Evolutionary conservation across 37 sponge, comb jelly and placozoan genomes (phyloP).

Genomic region (Cladorhizidae sp.): DNA sequence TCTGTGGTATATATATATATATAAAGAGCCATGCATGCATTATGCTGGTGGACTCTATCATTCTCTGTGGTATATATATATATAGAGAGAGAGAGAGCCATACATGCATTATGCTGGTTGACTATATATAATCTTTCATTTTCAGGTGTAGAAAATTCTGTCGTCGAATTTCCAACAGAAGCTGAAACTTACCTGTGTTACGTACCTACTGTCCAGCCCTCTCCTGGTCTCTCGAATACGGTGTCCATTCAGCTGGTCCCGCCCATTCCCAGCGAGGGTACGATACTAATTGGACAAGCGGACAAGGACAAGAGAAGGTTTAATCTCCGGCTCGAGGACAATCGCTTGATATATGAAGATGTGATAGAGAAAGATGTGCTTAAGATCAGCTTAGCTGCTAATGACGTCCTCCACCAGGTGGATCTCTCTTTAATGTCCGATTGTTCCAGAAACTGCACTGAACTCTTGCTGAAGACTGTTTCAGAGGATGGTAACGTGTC

Average conservation of each 20-base stretch:
- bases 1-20: too few species aligned
- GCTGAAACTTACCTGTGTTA: constrained; percentile 9
- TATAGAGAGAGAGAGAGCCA: too few species aligned
- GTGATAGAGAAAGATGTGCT: background rate
- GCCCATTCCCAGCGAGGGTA: constrained; percentile 14
- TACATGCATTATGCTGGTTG: too few species aligned
- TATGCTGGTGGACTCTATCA: too few species aligned
- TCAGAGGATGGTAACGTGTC: background rate
- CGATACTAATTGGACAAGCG: constrained; percentile 21
- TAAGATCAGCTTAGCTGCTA: background rate
- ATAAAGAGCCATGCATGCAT: too few species aligned
- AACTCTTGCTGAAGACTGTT: background rate
- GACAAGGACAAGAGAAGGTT: background rate
- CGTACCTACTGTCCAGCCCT: constrained; percentile 4
- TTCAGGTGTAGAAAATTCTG: too few species aligned
- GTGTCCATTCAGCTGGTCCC: background rate
- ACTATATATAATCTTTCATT: too few species aligned
- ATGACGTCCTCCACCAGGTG: background rate
- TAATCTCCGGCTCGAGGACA: background rate
- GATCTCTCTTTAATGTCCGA: background rate
- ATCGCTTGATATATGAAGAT: background rate
- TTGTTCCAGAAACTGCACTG: too few species aligned
- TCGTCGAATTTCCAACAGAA: background rate
- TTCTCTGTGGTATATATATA: too few species aligned
- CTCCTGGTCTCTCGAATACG: background rate